phyloP scores from a whole-genome alignment of 2,888 invertebrate species.

The Andrena marginata region DNA sequence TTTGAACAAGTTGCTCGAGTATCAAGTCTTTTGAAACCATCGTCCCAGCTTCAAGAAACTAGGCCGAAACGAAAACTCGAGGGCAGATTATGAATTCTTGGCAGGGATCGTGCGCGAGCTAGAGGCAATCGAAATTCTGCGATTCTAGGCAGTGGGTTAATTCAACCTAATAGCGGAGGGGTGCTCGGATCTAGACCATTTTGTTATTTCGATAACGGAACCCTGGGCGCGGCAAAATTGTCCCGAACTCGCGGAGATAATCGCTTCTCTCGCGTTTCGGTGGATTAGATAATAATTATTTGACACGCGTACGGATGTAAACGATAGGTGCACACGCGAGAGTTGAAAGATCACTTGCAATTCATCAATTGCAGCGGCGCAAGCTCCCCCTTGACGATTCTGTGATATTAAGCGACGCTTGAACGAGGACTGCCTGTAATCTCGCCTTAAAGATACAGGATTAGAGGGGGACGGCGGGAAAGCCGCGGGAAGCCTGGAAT shows the following conservation, averaged over 20 bases:
- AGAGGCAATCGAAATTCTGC: slow-evolving; percentile 59
- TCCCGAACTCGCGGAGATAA: slow-evolving; percentile 22
- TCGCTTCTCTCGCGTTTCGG: slow-evolving; percentile 11
- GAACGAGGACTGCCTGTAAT: slow-evolving; percentile 30
- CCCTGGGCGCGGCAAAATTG: slow-evolving; percentile 2
- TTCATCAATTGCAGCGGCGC: neutral
- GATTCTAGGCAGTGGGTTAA: slow-evolving; percentile 63
- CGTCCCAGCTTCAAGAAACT: slow-evolving; percentile 8
- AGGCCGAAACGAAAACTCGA: slow-evolving; percentile 3
- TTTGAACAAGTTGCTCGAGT: neutral
- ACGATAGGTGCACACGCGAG: neutral
- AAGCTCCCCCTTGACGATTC: neutral
- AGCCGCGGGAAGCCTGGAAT: slow-evolving; percentile 22
- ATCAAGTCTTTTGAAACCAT: neutral
- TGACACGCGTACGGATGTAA: neutral
- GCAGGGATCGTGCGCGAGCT: slow-evolving; percentile 39
- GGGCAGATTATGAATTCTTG: slow-evolving; percentile 34
- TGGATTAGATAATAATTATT: slow-evolving; percentile 2
- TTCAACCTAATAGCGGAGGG: slow-evolving; percentile 59
- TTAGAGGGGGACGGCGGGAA: slow-evolving; percentile 26
- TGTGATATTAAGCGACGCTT: slow-evolving; percentile 20
- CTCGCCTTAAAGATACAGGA: slow-evolving; percentile 47
- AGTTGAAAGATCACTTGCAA: neutral
- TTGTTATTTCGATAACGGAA: slow-evolving; percentile 67
- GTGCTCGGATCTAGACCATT: slow-evolving; percentile 46